These are phyloP conservation scores for Romanogobio albipinnatus DNA, from an alignment of 2,113 vertebrate genomes.

Conservation along the genomic window DNA sequence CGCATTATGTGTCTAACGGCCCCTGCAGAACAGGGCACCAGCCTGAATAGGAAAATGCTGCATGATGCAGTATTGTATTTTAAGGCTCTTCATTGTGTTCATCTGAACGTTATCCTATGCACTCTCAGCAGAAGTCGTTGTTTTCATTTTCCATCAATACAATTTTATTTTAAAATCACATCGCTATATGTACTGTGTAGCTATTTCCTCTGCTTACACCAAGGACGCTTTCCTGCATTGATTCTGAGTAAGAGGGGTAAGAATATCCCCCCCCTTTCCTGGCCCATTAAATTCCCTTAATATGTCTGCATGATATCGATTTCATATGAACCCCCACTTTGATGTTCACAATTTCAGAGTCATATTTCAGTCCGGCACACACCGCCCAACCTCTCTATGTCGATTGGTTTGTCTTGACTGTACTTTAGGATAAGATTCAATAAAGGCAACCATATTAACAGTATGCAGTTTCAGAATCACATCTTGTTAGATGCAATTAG, in stretches of 20 bases:
- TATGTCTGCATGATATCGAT: slow-evolving; percentile 47
- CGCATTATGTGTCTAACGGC: slow-evolving; percentile 6
- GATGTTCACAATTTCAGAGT: slow-evolving; percentile 42
- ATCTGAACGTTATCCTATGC: slow-evolving; percentile 12
- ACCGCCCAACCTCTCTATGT: not conserved
- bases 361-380: slow-evolving; percentile 24
- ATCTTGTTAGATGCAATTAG: not conserved
- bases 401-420: slow-evolving; percentile 18
- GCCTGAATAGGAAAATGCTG: slow-evolving; percentile 1
- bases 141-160: slow-evolving; percentile 25
- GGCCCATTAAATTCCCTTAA: slow-evolving; percentile 38
- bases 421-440: not conserved
- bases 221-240: slow-evolving; percentile 36
- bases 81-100: slow-evolving; percentile 4
- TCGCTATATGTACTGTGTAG: slow-evolving; percentile 5
- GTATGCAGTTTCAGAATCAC: not conserved
- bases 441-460: not conserved
- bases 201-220: slow-evolving; percentile 27
- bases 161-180: slow-evolving; percentile 20
- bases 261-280: not conserved
- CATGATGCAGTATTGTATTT: slow-evolving; percentile 29
- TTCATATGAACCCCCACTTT: slow-evolving; percentile 40
- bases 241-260: slow-evolving; percentile 33
- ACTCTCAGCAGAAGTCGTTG: slow-evolving; percentile 31
- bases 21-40: not conserved